Evolutionary conservation across 2,113 vertebrate species (phyloP).

Genomic region (Strix aluco): DNA sequence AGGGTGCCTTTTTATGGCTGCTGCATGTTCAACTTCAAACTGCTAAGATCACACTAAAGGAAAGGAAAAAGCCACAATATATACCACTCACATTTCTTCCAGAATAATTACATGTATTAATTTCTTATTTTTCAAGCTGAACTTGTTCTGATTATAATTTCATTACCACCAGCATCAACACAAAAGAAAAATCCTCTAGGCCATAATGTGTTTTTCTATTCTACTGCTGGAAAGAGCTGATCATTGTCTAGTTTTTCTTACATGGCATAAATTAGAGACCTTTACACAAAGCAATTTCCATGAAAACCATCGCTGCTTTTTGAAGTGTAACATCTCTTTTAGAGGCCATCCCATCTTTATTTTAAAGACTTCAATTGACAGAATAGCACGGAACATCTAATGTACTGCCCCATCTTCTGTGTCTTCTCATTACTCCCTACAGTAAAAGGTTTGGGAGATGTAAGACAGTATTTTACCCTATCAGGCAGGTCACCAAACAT

Average conservation of each 20-base stretch:
- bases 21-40: not conserved
- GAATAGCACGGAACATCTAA: not conserved
- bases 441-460: not conserved
- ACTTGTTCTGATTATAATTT: not conserved
- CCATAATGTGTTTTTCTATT: accelerated
- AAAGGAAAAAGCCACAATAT: not conserved
- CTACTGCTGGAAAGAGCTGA: not conserved
- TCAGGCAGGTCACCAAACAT: not conserved
- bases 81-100: not conserved
- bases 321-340: not conserved
- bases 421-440: not conserved
- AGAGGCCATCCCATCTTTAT: not conserved
- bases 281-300: not conserved
- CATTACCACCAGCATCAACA: not conserved
- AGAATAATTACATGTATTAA: not conserved
- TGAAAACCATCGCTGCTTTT: not conserved
- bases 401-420: not conserved
- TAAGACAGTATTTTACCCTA: not conserved
- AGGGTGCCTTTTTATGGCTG: not conserved
- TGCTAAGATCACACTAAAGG: not conserved
- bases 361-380: not conserved
- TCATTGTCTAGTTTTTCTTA: not conserved
- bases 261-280: not conserved
- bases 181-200: not conserved
- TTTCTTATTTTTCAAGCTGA: not conserved